A percentile compares a stretch with the other conserved stretches of the same genome.
phyloP scores from a whole-genome alignment of 2,888 invertebrate species.

The Napeogenes inachia region DNA sequence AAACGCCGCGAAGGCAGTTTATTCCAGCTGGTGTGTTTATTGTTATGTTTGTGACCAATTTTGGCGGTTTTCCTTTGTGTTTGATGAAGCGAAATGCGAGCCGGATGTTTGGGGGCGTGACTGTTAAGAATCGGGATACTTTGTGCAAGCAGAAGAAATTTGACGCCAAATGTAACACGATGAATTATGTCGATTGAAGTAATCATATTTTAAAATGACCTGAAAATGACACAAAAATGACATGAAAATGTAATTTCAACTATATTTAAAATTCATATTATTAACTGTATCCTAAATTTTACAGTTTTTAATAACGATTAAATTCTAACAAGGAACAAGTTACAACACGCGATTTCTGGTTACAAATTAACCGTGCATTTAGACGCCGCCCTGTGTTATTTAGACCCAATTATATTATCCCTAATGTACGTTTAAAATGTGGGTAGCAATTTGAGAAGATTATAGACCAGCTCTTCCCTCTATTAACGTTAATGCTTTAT shows the following conservation, averaged over 20 bases:
- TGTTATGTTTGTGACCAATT: constrained; percentile 18
- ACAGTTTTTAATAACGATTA: background rate
- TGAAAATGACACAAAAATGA: background rate
- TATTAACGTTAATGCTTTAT: background rate
- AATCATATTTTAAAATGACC: background rate
- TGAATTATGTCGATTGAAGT: background rate
- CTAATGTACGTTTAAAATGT: constrained; percentile 45
- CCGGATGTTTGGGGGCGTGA: constrained; percentile 40
- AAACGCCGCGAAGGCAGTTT: constrained; percentile 9
- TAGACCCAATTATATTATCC: constrained; percentile 49
- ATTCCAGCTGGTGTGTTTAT: constrained; percentile 19
- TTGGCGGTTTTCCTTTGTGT: constrained; percentile 23
- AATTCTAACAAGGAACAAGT: constrained; percentile 45
- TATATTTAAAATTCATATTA: background rate
- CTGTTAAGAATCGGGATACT: constrained; percentile 6
- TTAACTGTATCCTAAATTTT: constrained; percentile 5
- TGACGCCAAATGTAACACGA: background rate
- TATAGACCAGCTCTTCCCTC: constrained; percentile 36
- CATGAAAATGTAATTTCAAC: background rate
- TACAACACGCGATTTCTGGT: constrained; percentile 39
- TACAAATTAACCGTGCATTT: constrained; percentile 42
- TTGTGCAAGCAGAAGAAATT: constrained; percentile 1
- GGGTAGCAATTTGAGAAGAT: constrained; percentile 43
- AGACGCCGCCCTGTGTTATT: constrained; percentile 43
- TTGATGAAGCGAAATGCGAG: constrained; percentile 28